Base-by-base conservation (phyloP, 2,888 invertebrate species). In the Ditylenchus weischeri region DNA sequence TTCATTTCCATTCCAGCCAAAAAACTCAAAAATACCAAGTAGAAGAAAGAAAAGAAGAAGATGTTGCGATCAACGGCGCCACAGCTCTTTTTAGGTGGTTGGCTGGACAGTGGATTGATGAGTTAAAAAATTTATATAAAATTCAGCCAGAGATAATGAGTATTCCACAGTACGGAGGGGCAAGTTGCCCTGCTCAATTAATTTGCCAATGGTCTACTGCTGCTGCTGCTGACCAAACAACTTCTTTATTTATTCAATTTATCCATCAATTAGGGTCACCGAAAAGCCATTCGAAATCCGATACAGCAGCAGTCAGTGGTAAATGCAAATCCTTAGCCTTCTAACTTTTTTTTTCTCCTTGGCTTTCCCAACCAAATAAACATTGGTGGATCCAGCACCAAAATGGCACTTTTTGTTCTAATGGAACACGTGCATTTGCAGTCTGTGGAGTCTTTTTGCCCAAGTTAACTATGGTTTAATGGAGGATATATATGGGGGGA, bases 71-170 rank as follows among this genome's bases (percentile, higher is more conserved):
- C 29, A 29, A 54, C 29, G 54, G 54, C 54, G 54, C 54, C 54
- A 29, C 54, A 23, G 54, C 29, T 54, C 29, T 54, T 54, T 54
- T 21, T 54, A 7, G 54, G 13, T 29, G 29, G 21, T 19, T 21
- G n/a, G 50, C 21, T 54, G 54, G 29, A 23, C 11, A 29, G 4
- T 54, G 54, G 54, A 54, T 54, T 21, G 54, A 29, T 54, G 54
- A 54, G 54, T 54, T 54, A 54, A 54, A 54, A 54, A 54, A 54
- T 54, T 54, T 54, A 54, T 54, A 54, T 54, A 54, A 54, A 29
- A 54, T 54, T 29, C 54, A 54, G 21, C 5, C 54, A 29, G 15
- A 54, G n/a, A 54, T 54, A 54, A 23, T 23, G 29, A 29, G 54
- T 54, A 54, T 29, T 29, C 54, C 21, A 23, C 29, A 21, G 23